Evolutionary conservation across 2,888 invertebrate genomes (phyloP).

Genomic region (Neria commutata): DNA sequence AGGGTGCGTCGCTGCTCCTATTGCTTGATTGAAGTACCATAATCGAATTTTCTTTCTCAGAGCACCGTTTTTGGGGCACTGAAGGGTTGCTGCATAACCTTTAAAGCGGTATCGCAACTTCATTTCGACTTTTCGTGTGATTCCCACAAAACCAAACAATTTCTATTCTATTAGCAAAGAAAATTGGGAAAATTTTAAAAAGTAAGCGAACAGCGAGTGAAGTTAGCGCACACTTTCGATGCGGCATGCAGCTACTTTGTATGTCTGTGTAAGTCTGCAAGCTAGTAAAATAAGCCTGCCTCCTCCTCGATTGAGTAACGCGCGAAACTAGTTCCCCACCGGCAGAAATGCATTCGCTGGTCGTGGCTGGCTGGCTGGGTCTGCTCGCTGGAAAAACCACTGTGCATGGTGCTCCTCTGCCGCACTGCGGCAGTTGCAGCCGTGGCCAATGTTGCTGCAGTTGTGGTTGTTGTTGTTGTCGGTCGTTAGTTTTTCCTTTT

Average conservation of each 20-base stretch:
- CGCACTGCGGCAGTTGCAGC: slow-evolving; percentile 9
- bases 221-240: too few relatives aligned
- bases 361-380: neutral
- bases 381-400: slow-evolving; percentile 41
- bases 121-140: neutral
- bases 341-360: slow-evolving; percentile 28
- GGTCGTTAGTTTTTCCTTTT: slow-evolving; percentile 3
- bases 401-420: slow-evolving; percentile 27
- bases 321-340: slow-evolving; percentile 50
- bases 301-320: slow-evolving; percentile 53
- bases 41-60: too few relatives aligned
- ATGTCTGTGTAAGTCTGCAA: neutral
- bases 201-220: neutral
- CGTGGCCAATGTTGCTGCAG: slow-evolving; percentile 9
- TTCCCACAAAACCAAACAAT: neutral
- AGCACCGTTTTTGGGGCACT: neutral
- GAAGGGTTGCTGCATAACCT: neutral
- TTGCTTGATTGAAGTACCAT: too few relatives aligned
- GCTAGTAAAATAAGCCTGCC: slow-evolving; percentile 22
- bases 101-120: neutral
- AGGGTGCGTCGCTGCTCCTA: too few relatives aligned
- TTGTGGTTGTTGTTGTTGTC: slow-evolving; percentile 2
- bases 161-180: neutral
- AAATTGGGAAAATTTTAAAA: neutral
- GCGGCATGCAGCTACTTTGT: neutral